Evolutionary conservation across 2,113 vertebrate genomes (phyloP), one percentile per base, ranked within the genome.

Genomic region (Sylvia atricapilla): DNA sequence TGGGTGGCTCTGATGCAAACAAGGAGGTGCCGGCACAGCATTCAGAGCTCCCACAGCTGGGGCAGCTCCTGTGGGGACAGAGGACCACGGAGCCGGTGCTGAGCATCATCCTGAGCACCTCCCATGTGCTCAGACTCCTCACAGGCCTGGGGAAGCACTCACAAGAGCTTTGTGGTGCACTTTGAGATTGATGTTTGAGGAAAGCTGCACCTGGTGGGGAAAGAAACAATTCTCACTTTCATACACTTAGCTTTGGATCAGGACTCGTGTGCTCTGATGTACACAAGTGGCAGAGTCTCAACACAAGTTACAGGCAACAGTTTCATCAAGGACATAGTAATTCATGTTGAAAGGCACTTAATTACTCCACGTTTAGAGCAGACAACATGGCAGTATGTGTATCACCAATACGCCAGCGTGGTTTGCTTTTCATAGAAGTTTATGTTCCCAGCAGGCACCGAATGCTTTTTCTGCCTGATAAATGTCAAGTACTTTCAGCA

Each of bases 401-500:
- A 66, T 81, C 76, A 81, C 84, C 77, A 78, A 24, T 53, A 62
- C 84, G 86, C 69, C 89, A 89, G 52, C 6, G 2, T 37, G 55
- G 74, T 93, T 90, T 95, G 80, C 73, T 89, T 89, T 89, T 93
- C 95, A 78, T 49, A 66, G 72, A 49, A 84, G 79, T 93, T 91
- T 87, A 47, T 87, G 75, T 83, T 87, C 90, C 76, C 92, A 96
- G 92, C 89, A 91, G 80, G 78, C 84, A 82, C 41, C 0, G 3
- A 95, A 76, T 79, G 53, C 85, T 84, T 94, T 76, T 92, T 62
- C 83, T 94, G 64, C 82, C 76, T 84, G 94, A 93, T 86, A 97
- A 96, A 97, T 96, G 95, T 95, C 95, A 93, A 91, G 76, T 89
- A 84, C 84, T 84, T 83, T 43, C 68, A 90, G 79, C 50, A 93